Evolutionary conservation across 2,888 invertebrate genomes (phyloP).

Genomic region (Dryobota labecula): DNA sequence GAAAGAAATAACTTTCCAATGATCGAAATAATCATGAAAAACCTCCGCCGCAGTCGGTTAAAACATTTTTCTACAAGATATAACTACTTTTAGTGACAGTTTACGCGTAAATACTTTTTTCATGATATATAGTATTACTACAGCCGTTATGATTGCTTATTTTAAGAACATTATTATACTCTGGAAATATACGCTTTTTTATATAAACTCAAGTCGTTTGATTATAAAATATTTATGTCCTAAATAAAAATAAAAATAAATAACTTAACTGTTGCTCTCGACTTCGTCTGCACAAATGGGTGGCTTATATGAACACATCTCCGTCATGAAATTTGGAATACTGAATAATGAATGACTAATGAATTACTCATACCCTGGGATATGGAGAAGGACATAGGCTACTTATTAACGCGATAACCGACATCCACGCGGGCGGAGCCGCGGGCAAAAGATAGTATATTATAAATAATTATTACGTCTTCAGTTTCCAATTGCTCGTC

Average conservation of each 20-base stretch:
- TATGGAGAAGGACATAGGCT: no score
- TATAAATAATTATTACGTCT: no score
- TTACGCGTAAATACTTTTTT: constrained; percentile 11
- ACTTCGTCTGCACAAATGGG: neutral
- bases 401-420: no score
- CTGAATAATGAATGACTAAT: no score
- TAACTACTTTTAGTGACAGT: constrained; percentile 8
- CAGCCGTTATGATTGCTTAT: constrained; percentile 38
- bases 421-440: no score
- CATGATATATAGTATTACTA: constrained; percentile 55
- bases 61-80: neutral
- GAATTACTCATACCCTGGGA: no score
- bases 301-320: neutral
- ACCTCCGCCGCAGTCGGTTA: neutral
- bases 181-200: constrained; percentile 65
- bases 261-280: neutral
- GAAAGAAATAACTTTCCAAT: neutral
- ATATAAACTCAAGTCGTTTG: neutral
- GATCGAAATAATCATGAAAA: neutral
- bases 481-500: no score
- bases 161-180: constrained; percentile 58
- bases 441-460: no score
- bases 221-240: neutral
- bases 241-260: neutral
- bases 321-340: no score